Conservation (phyloP, 1,140 invertebrate genomes). For the Polypedilum pembai region DNA sequence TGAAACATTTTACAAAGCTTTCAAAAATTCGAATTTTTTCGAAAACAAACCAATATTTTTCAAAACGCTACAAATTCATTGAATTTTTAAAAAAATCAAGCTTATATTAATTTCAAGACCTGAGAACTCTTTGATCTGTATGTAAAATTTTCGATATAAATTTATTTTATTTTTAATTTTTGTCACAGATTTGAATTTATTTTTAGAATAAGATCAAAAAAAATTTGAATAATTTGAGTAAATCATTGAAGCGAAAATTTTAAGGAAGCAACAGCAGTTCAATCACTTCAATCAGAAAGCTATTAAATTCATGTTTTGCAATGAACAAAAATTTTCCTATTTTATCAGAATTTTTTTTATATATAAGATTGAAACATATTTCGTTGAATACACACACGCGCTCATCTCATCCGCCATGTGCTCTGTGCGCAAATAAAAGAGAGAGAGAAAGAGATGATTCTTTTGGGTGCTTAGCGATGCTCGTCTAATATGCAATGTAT, state of each 20-base stretch:
- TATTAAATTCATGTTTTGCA: neutral
- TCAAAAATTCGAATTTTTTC: too few relatives aligned
- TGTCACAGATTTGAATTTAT: neutral
- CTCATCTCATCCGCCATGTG: too few relatives aligned
- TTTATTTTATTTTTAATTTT: too few relatives aligned
- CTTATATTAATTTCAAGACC: too few relatives aligned
- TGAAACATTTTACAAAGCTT: too few relatives aligned
- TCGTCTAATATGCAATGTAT: constrained; percentile 4
- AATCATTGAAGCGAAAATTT: neutral
- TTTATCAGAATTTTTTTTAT: neutral
- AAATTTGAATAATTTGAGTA: neutral
- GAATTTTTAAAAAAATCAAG: too few relatives aligned
- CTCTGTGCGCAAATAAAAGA: neutral
- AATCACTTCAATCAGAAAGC: neutral
- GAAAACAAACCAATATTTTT: too few relatives aligned
- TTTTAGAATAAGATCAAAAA: neutral
- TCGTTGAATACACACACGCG: too few relatives aligned
- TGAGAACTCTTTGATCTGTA: too few relatives aligned
- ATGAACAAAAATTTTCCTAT: neutral
- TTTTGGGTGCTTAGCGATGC: neutral
- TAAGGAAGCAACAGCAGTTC: neutral
- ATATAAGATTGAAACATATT: neutral
- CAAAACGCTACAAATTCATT: too few relatives aligned
- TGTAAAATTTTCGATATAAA: too few relatives aligned
- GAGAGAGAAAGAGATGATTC: neutral